Evolutionary conservation across 2,888 invertebrate genomes (phyloP), one percentile per base, ranked within the genome.

Genomic region (Hoplodrina blanda): DNA sequence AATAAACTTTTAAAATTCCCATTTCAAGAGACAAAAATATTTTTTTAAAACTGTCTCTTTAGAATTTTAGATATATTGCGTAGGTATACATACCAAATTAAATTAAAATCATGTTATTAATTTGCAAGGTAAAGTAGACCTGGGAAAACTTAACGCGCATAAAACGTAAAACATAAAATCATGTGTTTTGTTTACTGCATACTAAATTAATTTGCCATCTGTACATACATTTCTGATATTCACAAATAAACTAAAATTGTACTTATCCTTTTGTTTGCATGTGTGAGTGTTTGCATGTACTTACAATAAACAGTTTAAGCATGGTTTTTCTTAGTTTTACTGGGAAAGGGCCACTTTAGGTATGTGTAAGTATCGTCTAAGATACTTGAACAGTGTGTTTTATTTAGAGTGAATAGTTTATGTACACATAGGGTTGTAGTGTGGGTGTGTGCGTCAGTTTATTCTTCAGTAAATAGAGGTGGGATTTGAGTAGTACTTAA

Each of bases 201-300:
- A 25, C 2, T 25, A 41, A 11, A 3, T 41, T 11, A 11, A 41
- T 67, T 57, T 20, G 0, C n/a, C 13, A 5, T 46, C 1, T 61
- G 8, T 50, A 55, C 20, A 6, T 44, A 55, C 20, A 6, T 15
- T n/a, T 17, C 17, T 25, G 8, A n/a, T 30, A 15, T 17, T 8
- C 17, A 19, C 17, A 33, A 49, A 50, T 20, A 61, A 20, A 49
- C 37, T 15, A 37, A 49, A 13, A 3, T 11, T 20, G 25, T 7
- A 15, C 15, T 8, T 4, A 61, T 46, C 13, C 4, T 37, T 56
- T 63, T 50, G 19, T 52, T 73, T 71, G 17, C 19, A 52, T 52
- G 13, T 46, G 55, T 73, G 44, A 63, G 73, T 63, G 46, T 11
- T 61, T 49, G 25, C 33, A 19, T 50, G n/a, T 15, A 53, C 46